These are phyloP conservation scores for Trididemnum nubilum DNA, from an alignment of 23 tunicate genomes.

Conservation along the genomic window DNA sequence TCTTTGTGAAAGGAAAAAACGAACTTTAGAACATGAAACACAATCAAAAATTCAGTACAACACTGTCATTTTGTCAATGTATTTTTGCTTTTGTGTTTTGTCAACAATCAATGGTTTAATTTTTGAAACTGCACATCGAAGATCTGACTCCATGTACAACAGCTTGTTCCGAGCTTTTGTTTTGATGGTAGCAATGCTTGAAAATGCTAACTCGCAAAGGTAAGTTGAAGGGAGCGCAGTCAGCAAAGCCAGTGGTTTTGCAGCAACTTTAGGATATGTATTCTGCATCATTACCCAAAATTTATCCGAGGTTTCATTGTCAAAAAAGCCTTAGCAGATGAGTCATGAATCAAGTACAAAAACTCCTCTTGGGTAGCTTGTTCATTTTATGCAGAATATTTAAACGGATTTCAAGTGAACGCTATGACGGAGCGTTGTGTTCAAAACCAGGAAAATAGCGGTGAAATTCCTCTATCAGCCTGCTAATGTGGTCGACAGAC, in stretches of 20 bases:
- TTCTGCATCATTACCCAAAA: constrained; percentile 38
- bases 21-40: no score
- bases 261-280: no score
- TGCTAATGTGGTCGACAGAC: constrained; percentile 22
- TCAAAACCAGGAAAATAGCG: constrained; percentile 51
- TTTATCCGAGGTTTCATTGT: constrained; percentile 27
- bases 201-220: constrained; percentile 19
- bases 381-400: constrained; percentile 39
- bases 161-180: constrained; percentile 18
- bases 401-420: constrained; percentile 34
- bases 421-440: constrained; percentile 46
- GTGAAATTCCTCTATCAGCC: constrained; percentile 47
- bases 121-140: no score
- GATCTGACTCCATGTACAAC: no score
- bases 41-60: no score
- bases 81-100: constrained; percentile 23
- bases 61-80: constrained; percentile 2
- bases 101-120: constrained; percentile 25
- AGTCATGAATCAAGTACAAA: constrained; percentile 50
- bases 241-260: no score
- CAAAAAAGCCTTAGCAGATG: constrained; percentile 57
- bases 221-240: constrained; percentile 39
- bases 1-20: background rate
- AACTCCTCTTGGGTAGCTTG: constrained; percentile 19
- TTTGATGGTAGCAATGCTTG: constrained; percentile 15